Conservation (phyloP, 2,888 invertebrate genomes). For the Perizoma flavofasciatum region DNA sequence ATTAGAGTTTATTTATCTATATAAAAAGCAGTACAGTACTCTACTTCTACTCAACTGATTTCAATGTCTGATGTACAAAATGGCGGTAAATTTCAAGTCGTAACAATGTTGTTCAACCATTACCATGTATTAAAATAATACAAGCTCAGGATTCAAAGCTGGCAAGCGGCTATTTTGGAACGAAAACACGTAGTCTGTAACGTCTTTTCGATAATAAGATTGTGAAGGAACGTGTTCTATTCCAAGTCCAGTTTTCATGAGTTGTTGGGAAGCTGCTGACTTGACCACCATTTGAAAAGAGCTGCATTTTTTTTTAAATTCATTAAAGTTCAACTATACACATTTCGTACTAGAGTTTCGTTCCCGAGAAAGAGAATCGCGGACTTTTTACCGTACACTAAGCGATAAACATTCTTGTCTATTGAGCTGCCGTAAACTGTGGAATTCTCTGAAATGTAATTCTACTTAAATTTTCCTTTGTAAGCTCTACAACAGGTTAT, state of each 20-base stretch:
- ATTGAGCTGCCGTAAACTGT: slow-evolving; percentile 15
- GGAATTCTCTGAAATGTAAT: slow-evolving; percentile 16
- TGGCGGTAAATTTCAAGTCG: slow-evolving; percentile 24
- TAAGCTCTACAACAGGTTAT: slow-evolving; percentile 26
- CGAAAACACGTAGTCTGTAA: slow-evolving; percentile 59
- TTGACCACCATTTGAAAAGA: slow-evolving; percentile 2
- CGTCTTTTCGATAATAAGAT: slow-evolving; percentile 65
- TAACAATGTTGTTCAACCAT: slow-evolving; percentile 25
- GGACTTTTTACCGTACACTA: slow-evolving; percentile 25
- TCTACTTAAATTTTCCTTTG: slow-evolving; percentile 20
- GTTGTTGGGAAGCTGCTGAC: slow-evolving; percentile 30
- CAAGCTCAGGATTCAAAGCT: slow-evolving; percentile 44
- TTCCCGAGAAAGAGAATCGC: slow-evolving; percentile 25
- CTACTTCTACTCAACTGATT: slow-evolving; percentile 8
- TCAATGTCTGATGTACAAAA: slow-evolving; percentile 26
- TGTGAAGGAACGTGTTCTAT: slow-evolving; percentile 52
- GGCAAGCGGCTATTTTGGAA: slow-evolving; percentile 49
- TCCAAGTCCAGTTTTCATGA: slow-evolving; percentile 48
- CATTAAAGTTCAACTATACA: slow-evolving; percentile 24
- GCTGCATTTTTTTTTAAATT: slow-evolving; percentile 17
- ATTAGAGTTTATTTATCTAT: too few species aligned
- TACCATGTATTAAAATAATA: slow-evolving; percentile 39
- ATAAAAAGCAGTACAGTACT: too few species aligned
- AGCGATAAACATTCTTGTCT: slow-evolving; percentile 22
- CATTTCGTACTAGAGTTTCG: slow-evolving; percentile 25